Base-by-base conservation (phyloP, 2,113 vertebrate species). In the Callipepla californica region DNA sequence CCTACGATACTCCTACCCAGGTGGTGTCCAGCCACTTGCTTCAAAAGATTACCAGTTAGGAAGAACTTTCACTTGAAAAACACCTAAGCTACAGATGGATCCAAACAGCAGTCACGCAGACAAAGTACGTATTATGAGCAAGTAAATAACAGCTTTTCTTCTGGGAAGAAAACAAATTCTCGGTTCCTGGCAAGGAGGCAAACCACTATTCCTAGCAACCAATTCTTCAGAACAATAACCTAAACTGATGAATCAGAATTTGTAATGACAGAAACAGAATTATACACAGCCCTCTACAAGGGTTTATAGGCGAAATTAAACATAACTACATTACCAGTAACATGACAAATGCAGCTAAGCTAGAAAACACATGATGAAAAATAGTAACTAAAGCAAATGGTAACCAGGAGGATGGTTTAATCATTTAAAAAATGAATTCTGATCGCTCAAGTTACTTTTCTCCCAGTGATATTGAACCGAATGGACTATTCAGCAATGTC, bases 241-340 rank as follows among this genome's bases (percentile, higher is more conserved):
- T 88, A 80, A 94, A 87, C 65, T 75, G 76, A 96, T 93, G 93
- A 94, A 95, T 94, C 91, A 96, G 87, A 92, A 88, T 90, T 93
- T 6, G 2, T 94, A 92, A 95, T 83, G 82, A 62, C 85, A 94
- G 91, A 95, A 96, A 95, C 87, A 94, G 90, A 90, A 92, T 91
- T 91, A 93, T 61, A 85, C 57, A 40, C n/a, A 68, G 76, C 30
- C 58, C 21, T 94, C 83, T 75, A 77, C 87, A 90, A 91, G n/a
- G 69, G 68, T 80, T 95, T 91, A 70, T 32, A 63, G 44, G 58
- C 85, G 65, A 94, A 95, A 94, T 94, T 75, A 92, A 89, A 87
- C 47, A 32, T 92, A 92, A 94, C 85, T 91, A 50, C 68, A 78
- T 95, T 92, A 93, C 76, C 91, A 94, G 82, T 34, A 94, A 88